Evolutionary conservation across 2,888 invertebrate genomes (phyloP).

Genomic region (Resseliella maxima): DNA sequence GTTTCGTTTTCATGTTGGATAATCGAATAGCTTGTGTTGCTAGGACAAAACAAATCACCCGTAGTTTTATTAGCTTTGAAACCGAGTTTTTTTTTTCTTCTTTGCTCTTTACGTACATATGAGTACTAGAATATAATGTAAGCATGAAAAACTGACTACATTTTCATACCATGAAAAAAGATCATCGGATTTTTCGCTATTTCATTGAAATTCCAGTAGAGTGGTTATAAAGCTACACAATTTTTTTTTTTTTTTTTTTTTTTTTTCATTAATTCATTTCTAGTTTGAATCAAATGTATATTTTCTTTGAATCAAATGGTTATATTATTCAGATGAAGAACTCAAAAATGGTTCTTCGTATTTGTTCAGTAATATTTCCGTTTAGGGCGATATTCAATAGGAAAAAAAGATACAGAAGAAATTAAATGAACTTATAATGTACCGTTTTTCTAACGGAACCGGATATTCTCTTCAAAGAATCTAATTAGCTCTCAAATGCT

Average conservation of each 20-base stretch:
- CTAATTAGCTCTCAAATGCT: conserved; percentile 11
- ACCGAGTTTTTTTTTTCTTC: no score
- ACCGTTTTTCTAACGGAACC: not conserved
- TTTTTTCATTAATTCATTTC: no score
- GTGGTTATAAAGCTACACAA: no score
- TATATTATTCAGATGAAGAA: not conserved
- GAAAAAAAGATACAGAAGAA: not conserved
- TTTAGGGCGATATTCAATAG: not conserved
- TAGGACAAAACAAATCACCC: not conserved
- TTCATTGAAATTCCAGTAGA: no score
- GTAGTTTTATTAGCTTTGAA: no score
- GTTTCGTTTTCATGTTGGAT: not conserved
- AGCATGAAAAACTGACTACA: no score
- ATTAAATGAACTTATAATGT: no score
- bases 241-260: no score
- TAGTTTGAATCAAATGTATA: not conserved
- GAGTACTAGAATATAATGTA: no score
- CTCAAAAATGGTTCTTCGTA: not conserved
- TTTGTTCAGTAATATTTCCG: not conserved
- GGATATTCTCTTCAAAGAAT: conserved; percentile 4
- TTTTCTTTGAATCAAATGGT: not conserved
- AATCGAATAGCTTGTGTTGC: not conserved
- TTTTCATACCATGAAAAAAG: no score
- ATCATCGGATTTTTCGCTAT: no score
- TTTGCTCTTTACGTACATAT: no score